Percentiles rank a stretch among this genome's conserved stretches.
Evolutionary conservation across 2,113 vertebrate species (phyloP).

Genomic region (Pelecanus crispus): DNA sequence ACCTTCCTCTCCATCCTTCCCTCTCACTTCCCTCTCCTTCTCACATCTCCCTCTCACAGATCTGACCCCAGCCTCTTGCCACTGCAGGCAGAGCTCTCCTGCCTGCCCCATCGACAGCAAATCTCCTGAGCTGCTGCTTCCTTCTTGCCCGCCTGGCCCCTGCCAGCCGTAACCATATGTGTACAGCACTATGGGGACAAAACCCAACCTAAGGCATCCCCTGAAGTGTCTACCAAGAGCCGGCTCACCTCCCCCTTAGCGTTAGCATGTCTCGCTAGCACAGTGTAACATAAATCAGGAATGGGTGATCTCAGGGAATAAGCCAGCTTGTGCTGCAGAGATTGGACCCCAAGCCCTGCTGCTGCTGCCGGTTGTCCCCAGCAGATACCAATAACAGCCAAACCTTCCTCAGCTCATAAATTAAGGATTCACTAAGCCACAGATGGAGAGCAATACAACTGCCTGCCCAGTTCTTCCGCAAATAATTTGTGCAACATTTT

Average conservation of each 20-base stretch:
- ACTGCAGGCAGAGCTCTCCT: background rate
- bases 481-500: background rate
- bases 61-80: background rate
- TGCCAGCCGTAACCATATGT: rapidly evolving
- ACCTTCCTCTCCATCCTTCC: background rate
- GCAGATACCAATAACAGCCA: background rate
- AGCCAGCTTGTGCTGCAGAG: background rate
- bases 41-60: too few relatives aligned
- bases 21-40: too few relatives aligned
- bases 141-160: background rate
- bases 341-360: background rate
- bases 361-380: background rate
- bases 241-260: background rate
- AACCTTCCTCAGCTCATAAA: background rate
- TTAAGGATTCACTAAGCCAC: background rate
- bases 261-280: background rate
- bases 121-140: background rate
- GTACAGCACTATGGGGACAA: background rate
- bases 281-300: background rate
- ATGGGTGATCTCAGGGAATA: background rate
- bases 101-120: background rate
- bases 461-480: background rate
- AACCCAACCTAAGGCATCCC: background rate
- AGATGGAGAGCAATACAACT: background rate
- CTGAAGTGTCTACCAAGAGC: background rate